Conservation (phyloP, 2,113 vertebrate species). For the Ondatra zibethicus region DNA sequence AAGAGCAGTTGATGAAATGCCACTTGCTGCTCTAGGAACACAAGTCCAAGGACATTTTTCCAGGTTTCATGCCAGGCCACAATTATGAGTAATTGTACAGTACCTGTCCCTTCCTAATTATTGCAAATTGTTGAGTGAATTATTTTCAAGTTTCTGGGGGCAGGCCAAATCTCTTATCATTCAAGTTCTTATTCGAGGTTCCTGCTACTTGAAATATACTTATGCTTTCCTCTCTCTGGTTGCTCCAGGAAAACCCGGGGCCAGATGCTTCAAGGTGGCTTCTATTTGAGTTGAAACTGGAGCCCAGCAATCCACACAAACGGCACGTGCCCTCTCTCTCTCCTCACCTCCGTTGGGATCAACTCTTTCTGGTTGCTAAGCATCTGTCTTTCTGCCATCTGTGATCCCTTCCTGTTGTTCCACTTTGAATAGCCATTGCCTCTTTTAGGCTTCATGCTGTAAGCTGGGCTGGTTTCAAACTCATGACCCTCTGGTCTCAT, state of each 20-base stretch:
- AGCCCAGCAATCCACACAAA: neutral
- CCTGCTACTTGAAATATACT: neutral
- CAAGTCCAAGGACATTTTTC: conserved; percentile 70
- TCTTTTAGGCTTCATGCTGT: neutral
- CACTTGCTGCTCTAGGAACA: conserved; percentile 38
- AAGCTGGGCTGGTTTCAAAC: neutral
- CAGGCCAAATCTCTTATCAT: conserved; percentile 40
- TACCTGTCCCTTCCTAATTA: conserved; percentile 59
- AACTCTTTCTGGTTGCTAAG: neutral
- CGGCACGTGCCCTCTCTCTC: neutral
- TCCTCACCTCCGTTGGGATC: neutral
- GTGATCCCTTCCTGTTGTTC: neutral
- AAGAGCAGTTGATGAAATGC: neutral
- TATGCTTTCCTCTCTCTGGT: neutral
- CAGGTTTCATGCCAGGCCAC: conserved; percentile 60
- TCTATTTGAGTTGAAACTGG: neutral
- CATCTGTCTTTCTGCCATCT: neutral
- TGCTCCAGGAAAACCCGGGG: neutral
- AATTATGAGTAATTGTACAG: conserved; percentile 38
- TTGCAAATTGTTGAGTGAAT: conserved; percentile 75
- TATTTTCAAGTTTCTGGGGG: conserved; percentile 53
- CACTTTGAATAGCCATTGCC: neutral
- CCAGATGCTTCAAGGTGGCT: neutral
- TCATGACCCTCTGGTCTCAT: neutral
- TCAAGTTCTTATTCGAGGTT: conserved; percentile 37